These are phyloP conservation scores for Macrotis lagotis DNA, from an alignment of 2,113 vertebrate species.

Conservation along the genomic window DNA sequence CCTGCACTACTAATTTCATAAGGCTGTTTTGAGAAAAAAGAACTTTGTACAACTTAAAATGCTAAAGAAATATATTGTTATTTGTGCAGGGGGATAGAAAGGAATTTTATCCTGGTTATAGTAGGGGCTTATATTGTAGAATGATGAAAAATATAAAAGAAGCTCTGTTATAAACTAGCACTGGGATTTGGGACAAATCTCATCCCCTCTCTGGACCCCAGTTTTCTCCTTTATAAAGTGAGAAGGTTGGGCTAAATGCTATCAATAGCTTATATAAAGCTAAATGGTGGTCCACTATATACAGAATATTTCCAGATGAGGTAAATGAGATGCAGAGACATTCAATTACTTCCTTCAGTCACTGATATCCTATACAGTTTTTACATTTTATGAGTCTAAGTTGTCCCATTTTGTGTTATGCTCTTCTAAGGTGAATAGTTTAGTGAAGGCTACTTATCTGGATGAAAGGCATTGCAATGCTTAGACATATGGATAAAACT, in stretches of 20 bases:
- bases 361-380: not conserved
- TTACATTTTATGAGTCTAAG: not conserved
- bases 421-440: constrained; percentile 12
- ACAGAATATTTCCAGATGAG: not conserved
- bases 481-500: not conserved
- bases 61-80: not conserved
- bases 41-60: not conserved
- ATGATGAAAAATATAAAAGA: not conserved
- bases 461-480: constrained; percentile 37
- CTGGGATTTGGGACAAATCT: not conserved
- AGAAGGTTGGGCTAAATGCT: not conserved
- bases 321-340: not conserved
- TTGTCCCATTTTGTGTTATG: constrained; percentile 14
- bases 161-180: not conserved
- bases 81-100: not conserved
- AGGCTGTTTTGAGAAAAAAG: not conserved
- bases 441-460: constrained; percentile 34
- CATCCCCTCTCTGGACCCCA: not conserved
- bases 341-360: not conserved
- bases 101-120: not conserved
- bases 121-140: not conserved
- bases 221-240: not conserved
- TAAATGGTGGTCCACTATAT: not conserved
- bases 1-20: not conserved
- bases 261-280: not conserved